Evolutionary conservation across 1,140 invertebrate genomes (phyloP).

Genomic region (Orius insidiosus): DNA sequence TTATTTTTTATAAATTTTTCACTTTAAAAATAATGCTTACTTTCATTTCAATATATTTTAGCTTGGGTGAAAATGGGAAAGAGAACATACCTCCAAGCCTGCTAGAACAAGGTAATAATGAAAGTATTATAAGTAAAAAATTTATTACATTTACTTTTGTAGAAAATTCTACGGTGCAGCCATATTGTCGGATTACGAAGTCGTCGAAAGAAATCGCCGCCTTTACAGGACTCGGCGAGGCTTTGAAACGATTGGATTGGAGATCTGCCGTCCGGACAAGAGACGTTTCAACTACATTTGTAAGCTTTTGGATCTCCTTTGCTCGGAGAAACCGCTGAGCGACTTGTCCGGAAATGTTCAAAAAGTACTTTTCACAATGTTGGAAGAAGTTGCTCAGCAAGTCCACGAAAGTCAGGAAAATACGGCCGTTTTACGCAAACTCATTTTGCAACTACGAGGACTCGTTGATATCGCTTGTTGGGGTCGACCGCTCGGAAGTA

Average conservation of each 20-base stretch:
- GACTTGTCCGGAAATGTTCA: slow-evolving; percentile 83
- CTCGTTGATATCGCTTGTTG: slow-evolving; percentile 55
- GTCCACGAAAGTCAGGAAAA: slow-evolving; percentile 75
- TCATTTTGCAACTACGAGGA: slow-evolving; percentile 56
- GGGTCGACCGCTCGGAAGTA: slow-evolving; percentile 73
- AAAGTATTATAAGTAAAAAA: slow-evolving; percentile 12
- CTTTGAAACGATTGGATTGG: slow-evolving; percentile 84
- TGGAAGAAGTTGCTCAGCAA: slow-evolving; percentile 84
- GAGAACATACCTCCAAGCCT: no score
- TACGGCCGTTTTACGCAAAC: slow-evolving; percentile 56
- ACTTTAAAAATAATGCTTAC: no score
- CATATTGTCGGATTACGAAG: slow-evolving; percentile 82
- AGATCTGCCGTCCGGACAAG: slow-evolving; percentile 84
- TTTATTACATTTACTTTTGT: slow-evolving; percentile 12
- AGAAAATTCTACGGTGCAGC: slow-evolving; percentile 40
- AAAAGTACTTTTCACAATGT: slow-evolving; percentile 77
- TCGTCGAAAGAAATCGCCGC: slow-evolving; percentile 85
- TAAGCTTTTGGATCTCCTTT: slow-evolving; percentile 72
- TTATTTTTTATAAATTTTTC: no score
- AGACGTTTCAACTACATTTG: slow-evolving; percentile 93
- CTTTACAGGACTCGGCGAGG: slow-evolving; percentile 88
- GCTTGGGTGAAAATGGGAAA: no score
- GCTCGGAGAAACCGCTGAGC: slow-evolving; percentile 58
- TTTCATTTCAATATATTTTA: no score
- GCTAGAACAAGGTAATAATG: background rate